Evolutionary conservation across 2,888 invertebrate species (phyloP).

Genomic region (Caenorhabditis sp.): DNA sequence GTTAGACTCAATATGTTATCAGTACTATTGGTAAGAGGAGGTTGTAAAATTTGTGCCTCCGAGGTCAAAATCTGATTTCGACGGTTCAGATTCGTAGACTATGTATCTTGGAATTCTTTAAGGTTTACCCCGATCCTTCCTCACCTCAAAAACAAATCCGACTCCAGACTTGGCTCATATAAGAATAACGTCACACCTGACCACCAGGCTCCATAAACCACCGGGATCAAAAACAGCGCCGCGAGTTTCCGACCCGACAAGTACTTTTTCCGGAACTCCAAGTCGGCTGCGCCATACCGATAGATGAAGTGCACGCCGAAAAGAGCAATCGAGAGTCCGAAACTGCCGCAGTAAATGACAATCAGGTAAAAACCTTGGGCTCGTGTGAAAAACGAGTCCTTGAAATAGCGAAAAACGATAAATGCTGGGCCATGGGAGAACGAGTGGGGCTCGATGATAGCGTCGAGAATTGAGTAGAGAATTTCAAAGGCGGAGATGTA

Average conservation of each 20-base stretch:
- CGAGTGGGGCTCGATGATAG: not conserved
- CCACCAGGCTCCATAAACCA: constrained; percentile 26
- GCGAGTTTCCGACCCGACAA: not conserved
- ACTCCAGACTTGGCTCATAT: not conserved
- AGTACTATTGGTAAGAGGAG: too few relatives aligned
- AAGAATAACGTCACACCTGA: not conserved
- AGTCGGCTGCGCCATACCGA: constrained; percentile 14
- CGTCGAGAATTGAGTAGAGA: not conserved
- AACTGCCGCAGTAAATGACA: constrained; percentile 19
- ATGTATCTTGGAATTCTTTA: too few relatives aligned
- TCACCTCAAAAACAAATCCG: constrained; percentile 12
- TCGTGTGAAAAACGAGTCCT: constrained; percentile 13
- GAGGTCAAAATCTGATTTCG: too few relatives aligned
- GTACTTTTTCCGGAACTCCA: constrained; percentile 5
- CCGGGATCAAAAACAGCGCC: not conserved
- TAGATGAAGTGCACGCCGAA: constrained; percentile 42
- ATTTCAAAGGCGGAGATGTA: constrained; percentile 6
- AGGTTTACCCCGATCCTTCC: too few relatives aligned
- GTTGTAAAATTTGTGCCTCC: too few relatives aligned
- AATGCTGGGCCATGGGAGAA: constrained; percentile 12
- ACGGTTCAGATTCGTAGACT: too few relatives aligned
- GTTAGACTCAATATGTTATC: too few relatives aligned
- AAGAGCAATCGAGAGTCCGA: constrained; percentile 30
- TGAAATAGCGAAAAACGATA: constrained; percentile 25
- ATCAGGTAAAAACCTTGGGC: constrained; percentile 15